Evolutionary conservation across 1,140 invertebrate species (phyloP), one percentile per base, ranked within the genome.

Genomic region (Lepidurus apus): DNA sequence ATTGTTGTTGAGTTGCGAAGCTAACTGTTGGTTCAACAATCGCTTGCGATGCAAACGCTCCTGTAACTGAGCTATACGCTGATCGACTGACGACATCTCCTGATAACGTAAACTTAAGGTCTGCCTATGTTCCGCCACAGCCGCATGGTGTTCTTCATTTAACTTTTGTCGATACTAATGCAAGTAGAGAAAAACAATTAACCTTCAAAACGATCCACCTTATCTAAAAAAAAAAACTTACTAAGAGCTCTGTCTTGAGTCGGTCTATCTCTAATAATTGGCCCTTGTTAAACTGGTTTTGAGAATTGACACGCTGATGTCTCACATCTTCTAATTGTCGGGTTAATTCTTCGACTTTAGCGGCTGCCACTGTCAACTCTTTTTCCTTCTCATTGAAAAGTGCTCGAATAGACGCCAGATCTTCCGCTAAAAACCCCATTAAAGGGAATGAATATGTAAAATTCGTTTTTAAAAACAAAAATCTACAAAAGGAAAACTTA

Each of bases 361-460:
- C 93, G 82, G 97, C 94, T 1, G 96, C 96, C 88, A 97, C 85
- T 43, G 93, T 94, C 53, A 98, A 87, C 86, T 98, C 96, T 85
- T 98, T 98, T 84, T 98, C 96, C 85, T 98, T 98, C 85, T 98
- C 95, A 89, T 95, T 97, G 89, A 98, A 98, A 75, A 98, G 88
- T 26, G 94, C 93, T 79, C 95, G 91, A 83, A 98, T 97, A 78
- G 95, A 95, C 86, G 98, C 96, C 85, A 98, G 88, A 87, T 98
- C 97, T 83, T 93, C 94, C 83, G 92, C 95, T 96, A 73, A 45
- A 80, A 77, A 74, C 78, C 78, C 79, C 45, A 47, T 17, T 47
- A 65, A 17, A 65, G 8, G 17, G 13, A 65, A 11, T 17, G 13
- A 65, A 65, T 65, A n/a, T n/a, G 13, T 17, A n/a, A 1, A 65